Conservation (phyloP, 23 tunicate species). For the Styela plicata region DNA sequence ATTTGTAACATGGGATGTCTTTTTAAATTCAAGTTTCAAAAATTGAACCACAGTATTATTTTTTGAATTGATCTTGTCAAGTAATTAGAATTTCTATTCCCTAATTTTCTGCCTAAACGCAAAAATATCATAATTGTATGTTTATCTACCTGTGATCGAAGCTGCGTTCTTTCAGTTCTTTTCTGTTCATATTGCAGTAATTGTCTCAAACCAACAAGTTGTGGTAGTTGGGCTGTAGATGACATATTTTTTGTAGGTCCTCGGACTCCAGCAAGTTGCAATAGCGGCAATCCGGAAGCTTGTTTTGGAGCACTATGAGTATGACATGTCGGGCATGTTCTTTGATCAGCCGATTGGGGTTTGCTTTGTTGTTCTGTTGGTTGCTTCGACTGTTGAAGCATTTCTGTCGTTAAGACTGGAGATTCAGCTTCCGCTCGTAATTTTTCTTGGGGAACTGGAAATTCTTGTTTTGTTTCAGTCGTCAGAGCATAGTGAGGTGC, state of each 20-base stretch:
- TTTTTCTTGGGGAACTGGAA: not conserved
- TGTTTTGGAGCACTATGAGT: not conserved
- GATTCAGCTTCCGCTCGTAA: not conserved
- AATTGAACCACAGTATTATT: no score
- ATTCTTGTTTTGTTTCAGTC: not conserved
- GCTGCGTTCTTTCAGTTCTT: not conserved
- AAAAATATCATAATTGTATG: no score
- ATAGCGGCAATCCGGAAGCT: not conserved
- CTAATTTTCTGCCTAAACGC: no score
- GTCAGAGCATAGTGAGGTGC: not conserved
- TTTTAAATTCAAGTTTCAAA: no score
- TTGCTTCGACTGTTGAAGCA: not conserved
- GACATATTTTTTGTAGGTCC: not conserved
- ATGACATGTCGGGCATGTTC: not conserved
- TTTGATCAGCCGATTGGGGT: not conserved
- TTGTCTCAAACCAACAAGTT: not conserved
- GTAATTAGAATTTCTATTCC: no score
- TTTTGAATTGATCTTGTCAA: no score
- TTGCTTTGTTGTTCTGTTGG: not conserved
- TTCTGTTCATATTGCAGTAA: constrained; percentile 9
- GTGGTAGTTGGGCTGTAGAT: not conserved
- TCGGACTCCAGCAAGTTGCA: not conserved
- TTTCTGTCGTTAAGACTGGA: constrained; percentile 2
- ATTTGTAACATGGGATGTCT: no score
- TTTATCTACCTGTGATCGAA: constrained; percentile 1